Conservation (phyloP, 2,797 vertebrate genomes). For the Coregonus ussuriensis region DNA sequence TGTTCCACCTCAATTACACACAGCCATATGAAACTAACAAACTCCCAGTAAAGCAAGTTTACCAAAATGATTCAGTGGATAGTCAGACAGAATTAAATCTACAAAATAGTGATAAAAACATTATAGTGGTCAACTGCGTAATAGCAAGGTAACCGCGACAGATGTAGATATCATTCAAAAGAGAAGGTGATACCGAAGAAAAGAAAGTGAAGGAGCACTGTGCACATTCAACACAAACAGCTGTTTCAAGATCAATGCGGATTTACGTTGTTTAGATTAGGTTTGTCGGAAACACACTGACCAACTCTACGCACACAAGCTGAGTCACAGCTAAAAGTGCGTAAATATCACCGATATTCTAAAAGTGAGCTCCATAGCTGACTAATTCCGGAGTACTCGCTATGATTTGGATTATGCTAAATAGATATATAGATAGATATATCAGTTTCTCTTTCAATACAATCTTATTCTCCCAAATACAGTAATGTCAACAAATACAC, state of each 20-base stretch:
- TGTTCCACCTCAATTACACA: constrained; percentile 83
- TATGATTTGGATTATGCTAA: not conserved
- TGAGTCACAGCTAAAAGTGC: constrained; percentile 49
- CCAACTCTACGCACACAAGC: constrained; percentile 20
- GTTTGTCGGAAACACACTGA: constrained; percentile 7
- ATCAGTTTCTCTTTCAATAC: not conserved
- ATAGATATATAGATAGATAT: too few relatives aligned
- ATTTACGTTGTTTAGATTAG: not conserved
- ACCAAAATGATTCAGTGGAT: not conserved
- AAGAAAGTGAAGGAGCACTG: constrained; percentile 27
- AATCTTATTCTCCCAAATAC: not conserved
- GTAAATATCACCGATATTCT: constrained; percentile 47
- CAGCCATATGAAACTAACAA: constrained; percentile 76
- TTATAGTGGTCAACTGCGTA: too few relatives aligned
- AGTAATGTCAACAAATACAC: not conserved
- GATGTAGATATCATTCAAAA: constrained; percentile 10
- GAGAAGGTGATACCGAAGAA: constrained; percentile 49
- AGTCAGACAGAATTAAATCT: not conserved
- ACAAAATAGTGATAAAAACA: not conserved
- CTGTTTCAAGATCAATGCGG: constrained; percentile 23
- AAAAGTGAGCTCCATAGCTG: constrained; percentile 62
- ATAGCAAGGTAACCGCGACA: not conserved
- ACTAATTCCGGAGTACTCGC: constrained; percentile 38
- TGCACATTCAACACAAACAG: constrained; percentile 23
- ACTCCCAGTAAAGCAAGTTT: constrained; percentile 27